Evolutionary conservation across 2,888 invertebrate species (phyloP).

Genomic region (Conops quadrifasciatus): DNA sequence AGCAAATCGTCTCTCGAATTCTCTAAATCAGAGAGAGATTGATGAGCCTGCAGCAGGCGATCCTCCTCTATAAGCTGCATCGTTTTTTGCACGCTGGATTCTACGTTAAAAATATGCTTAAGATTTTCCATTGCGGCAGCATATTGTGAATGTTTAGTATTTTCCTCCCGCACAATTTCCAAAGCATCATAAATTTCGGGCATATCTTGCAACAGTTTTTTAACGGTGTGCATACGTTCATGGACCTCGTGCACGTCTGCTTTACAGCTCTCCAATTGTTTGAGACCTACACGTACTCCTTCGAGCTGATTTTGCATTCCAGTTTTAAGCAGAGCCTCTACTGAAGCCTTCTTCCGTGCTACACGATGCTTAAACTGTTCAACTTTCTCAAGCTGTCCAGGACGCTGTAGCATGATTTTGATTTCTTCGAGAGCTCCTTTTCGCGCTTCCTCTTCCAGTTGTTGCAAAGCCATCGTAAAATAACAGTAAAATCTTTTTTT

Average conservation of each 20-base stretch:
- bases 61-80: slow-evolving; percentile 94
- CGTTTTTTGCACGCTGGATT: slow-evolving; percentile 94
- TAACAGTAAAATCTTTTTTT: too few relatives aligned
- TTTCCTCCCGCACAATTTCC: slow-evolving; percentile 88
- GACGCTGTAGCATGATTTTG: slow-evolving; percentile 90
- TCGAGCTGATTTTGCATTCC: slow-evolving; percentile 98
- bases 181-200: slow-evolving; percentile 83
- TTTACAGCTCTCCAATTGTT: slow-evolving; percentile 85
- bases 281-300: slow-evolving; percentile 92
- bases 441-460: slow-evolving; percentile 81
- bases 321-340: slow-evolving; percentile 78
- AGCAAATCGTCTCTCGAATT: slow-evolving; percentile 95
- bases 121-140: slow-evolving; percentile 98
- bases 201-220: slow-evolving; percentile 77
- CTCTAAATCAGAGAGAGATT: slow-evolving; percentile 92
- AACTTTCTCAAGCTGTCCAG: slow-evolving; percentile 94
- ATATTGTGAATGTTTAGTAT: slow-evolving; percentile 94
- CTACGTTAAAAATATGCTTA: slow-evolving; percentile 97
- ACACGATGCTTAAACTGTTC: slow-evolving; percentile 64
- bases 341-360: slow-evolving; percentile 62
- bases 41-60: slow-evolving; percentile 93
- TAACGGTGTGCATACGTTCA: slow-evolving; percentile 78
- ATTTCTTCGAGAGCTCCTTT: slow-evolving; percentile 83
- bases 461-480: slow-evolving; percentile 67
- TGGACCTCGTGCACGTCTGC: slow-evolving; percentile 82